A percentile compares a stretch with the other conserved stretches of the same genome.
phyloP scores from a whole-genome alignment of 2,888 invertebrate species.

The Argyresthia albistria region DNA sequence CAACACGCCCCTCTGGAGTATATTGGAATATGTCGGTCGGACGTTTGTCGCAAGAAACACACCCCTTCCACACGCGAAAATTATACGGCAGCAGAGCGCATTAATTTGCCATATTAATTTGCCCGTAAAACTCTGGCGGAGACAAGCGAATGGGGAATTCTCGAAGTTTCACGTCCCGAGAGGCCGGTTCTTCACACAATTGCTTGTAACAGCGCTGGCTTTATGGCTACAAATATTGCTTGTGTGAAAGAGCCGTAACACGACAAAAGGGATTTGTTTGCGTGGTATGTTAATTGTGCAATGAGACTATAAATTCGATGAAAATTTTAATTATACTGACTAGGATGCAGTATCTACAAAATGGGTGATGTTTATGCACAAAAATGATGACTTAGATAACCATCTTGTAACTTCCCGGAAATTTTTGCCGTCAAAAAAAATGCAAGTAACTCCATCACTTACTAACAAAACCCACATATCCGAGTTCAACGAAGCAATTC shows the following conservation, averaged over 20 bases:
- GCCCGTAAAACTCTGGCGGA: conserved; percentile 71
- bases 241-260: conserved; percentile 8
- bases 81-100: conserved; percentile 67
- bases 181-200: conserved; percentile 66
- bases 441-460: no score
- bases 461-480: background rate
- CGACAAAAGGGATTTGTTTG: background rate
- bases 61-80: conserved; percentile 55
- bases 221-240: conserved; percentile 13
- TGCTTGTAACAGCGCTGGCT: conserved; percentile 11
- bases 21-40: conserved; percentile 17
- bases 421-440: no score
- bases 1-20: conserved; percentile 7
- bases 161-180: conserved; percentile 61
- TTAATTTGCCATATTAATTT: conserved; percentile 75
- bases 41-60: conserved; percentile 51
- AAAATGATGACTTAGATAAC: no score
- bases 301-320: background rate
- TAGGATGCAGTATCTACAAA: no score
- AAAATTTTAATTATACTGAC: background rate
- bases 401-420: no score
- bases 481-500: conserved; percentile 38
- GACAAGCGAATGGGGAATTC: conserved; percentile 62
- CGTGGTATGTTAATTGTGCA: no score
- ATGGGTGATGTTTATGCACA: no score